Conservation (phyloP, 2,888 invertebrate genomes). For the Odontocerum albicorne region DNA sequence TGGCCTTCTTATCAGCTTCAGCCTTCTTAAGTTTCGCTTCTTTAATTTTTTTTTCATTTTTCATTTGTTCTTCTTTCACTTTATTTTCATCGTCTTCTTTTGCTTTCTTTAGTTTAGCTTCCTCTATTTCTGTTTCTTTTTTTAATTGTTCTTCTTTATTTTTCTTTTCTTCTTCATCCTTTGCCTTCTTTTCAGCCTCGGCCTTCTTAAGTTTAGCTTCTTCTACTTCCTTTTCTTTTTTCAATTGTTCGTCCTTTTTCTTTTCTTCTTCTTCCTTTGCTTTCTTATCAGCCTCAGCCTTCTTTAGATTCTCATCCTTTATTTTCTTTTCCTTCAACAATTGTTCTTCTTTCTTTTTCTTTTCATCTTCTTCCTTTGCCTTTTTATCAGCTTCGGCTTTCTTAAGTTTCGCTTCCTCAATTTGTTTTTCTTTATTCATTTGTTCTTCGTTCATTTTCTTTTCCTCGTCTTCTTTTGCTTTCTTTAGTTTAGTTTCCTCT, state of each 20-base stretch:
- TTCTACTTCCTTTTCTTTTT: too few species aligned
- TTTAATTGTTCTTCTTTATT: constrained; percentile 42
- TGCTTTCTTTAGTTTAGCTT: constrained; percentile 42
- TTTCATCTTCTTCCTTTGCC: neutral
- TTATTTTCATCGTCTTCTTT: constrained; percentile 40
- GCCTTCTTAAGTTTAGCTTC: too few species aligned
- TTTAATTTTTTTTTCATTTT: constrained; percentile 36
- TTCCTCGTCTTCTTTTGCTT: constrained; percentile 36
- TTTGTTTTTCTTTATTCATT: constrained; percentile 30
- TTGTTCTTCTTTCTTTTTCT: constrained; percentile 6
- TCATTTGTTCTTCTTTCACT: constrained; percentile 35
- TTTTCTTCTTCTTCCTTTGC: neutral
- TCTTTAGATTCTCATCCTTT: too few species aligned
- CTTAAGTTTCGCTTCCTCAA: constrained; percentile 25
- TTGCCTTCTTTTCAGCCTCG: too few species aligned
- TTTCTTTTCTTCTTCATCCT: too few species aligned
- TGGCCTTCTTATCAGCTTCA: constrained; percentile 27
- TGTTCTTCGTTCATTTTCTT: constrained; percentile 30
- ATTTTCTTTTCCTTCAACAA: too few species aligned
- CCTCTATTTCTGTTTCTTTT: constrained; percentile 34
- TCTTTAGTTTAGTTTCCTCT: neutral
- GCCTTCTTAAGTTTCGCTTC: constrained; percentile 33
- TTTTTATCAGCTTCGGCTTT: constrained; percentile 15
- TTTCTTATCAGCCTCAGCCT: too few species aligned
- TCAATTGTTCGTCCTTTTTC: neutral